Evolutionary conservation across 2,113 vertebrate species (phyloP), one percentile per base, ranked within the genome.

Genomic region (Mustela nigripes): DNA sequence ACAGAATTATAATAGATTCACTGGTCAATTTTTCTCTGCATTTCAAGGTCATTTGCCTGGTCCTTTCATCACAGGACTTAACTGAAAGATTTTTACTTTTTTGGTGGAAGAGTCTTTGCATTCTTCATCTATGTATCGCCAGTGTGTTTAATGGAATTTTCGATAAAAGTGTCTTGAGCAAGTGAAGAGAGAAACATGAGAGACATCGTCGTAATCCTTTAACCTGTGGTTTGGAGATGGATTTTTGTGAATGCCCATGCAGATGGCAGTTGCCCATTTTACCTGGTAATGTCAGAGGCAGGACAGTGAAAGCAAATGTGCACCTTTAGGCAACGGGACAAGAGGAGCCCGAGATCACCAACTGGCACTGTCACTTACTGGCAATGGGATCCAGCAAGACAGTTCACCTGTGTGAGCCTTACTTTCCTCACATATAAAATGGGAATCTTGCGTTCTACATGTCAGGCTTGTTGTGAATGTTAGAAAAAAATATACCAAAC

Each of bases 361-460:
- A 11, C 39, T 65, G 15, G 33, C 22, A 12, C 42, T 84, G 26
- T 12, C 16, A 6, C 4, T 48, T 39, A 24, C 31, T 45, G 28
- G 50, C 53, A 78, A 14, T 42, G 31, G 22, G 16, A 60, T 42
- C 33, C 24, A 67, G 10, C 48, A 48, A 39, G 16, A 12, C 11
- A 12, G 42, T 90, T 62, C 24, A 78, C 11, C 19, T 86, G 6
- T 24, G 39, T 85, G 89, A 84, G 12, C 18, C 39, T 95, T 15
- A 4, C 8, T 95, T 88, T 88, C 22, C 58, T 97, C 24, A 88
- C 82, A 60, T 39, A 9, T 62, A 84, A 85, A 96, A 45, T 76
- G 19, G 2, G n/a, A 60, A 48, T 80, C 53, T 71, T 39, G 4
- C 2, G 74, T 36, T 39, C 1, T 91, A 26, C 45, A 67, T 88